phyloP scores from a whole-genome alignment of 2,888 invertebrate genomes.

The Drosophila mettleri region DNA sequence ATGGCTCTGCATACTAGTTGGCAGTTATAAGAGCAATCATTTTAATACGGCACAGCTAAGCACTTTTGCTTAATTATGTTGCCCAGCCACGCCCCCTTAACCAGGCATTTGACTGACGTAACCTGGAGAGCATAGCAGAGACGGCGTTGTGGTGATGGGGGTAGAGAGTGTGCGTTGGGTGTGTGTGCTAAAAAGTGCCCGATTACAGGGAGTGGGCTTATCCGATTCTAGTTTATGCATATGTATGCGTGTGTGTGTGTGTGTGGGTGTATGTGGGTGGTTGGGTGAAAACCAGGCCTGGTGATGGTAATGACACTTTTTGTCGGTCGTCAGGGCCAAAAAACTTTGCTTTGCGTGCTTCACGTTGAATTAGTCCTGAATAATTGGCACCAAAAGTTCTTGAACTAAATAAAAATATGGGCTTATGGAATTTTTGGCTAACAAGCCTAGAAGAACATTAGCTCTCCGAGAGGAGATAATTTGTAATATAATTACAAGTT shows the following conservation, averaged over 20 bases:
- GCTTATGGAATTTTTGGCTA: constrained; percentile 25
- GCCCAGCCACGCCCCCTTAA: constrained; percentile 28
- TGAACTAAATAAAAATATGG: constrained; percentile 18
- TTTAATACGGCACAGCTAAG: constrained; percentile 77
- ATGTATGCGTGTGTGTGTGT: background rate
- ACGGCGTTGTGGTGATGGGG: background rate
- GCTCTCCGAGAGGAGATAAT: background rate
- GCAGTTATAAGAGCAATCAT: constrained; percentile 78
- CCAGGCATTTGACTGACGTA: constrained; percentile 64
- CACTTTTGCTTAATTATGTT: constrained; percentile 78
- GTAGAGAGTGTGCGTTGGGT: constrained; percentile 7
- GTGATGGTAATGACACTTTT: constrained; percentile 76
- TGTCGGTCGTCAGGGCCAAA: constrained; percentile 54
- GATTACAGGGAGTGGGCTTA: constrained; percentile 32
- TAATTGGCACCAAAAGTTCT: constrained; percentile 69
- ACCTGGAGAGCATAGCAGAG: constrained; percentile 40
- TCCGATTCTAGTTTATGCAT: constrained; percentile 39
- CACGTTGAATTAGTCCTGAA: constrained; percentile 71
- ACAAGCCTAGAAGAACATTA: constrained; percentile 4
- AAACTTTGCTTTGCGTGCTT: constrained; percentile 61
- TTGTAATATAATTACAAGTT: background rate
- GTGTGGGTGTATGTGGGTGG: constrained; percentile 13
- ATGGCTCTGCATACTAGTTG: constrained; percentile 52
- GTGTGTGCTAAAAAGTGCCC: constrained; percentile 53
- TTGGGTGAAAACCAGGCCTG: constrained; percentile 30